Evolutionary conservation across 2,797 vertebrate genomes (phyloP), one percentile per base, ranked within the genome.

Genomic region (Tapera naevia): DNA sequence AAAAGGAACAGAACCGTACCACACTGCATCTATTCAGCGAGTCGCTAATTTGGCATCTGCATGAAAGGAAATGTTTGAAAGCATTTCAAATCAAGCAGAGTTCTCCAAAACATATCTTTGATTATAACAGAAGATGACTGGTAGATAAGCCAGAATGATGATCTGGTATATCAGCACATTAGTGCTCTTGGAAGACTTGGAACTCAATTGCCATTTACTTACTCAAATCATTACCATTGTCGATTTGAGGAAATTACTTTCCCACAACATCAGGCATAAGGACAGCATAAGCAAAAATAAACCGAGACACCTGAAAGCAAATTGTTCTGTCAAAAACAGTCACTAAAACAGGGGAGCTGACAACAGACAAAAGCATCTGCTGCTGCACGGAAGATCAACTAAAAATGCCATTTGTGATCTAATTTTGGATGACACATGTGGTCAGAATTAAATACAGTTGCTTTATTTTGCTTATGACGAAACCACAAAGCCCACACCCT

Each of bases 281-380:
- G 91, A 88, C 86, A 90, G 80, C 46, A 79, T 6, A 67, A 8
- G 25, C 58, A 79, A 32, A 83, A 94, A 65, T 78, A 89, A 91
- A 93, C 71, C 71, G 70, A 88, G 86, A 81, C 56, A 95, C 88
- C 93, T 85, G 88, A 93, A 89, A 89, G 88, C 48, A 95, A 95
- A 96, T 13, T 91, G 71, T 51, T 71, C 71, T 88, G 83, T 95
- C 93, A 95, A 86, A 89, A 96, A 13, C 75, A 93, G 76, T 91
- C 85, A 86, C 80, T 80, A 83, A 80, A 95, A 89, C 60, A 74
- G 51, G 60, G 19, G 43, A 89, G 60, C 93, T 86, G 83, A 88
- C 94, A 96, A 95, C 32, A 95, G 83, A 88, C 70, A 84, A 88
- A 93, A 88, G 89, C 37, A 89, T 37, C 73, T 90, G 43, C 73